Base-by-base conservation (phyloP, 2,113 vertebrate species). In the Sylvia atricapilla region DNA sequence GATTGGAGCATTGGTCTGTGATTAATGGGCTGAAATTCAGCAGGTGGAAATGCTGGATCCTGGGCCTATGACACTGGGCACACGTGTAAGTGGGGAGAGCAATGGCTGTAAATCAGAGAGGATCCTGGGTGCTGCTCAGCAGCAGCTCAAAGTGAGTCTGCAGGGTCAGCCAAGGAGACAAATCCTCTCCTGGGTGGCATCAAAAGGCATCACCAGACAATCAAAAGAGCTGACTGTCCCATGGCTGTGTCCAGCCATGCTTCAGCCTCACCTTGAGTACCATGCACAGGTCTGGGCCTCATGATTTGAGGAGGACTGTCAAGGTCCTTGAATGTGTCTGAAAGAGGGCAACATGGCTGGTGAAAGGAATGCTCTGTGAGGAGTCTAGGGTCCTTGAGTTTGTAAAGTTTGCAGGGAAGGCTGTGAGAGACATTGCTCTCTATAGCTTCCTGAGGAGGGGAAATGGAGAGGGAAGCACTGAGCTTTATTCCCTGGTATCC, bases 231-330 rank as follows among this genome's bases (percentile, higher is more conserved):
- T 39, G 69, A 41, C 8, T 52, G 24, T 30, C 6, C 43, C 19
- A 14, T 37, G 37, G 37, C 69, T 16, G 2, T 39, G 39, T 7
- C 18, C n/a, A 60, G 19, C 44, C 20, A 2, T n/a, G 23, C 5
- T 17, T 27, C 44, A 59, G 62, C 16, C 20, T 82, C 69, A 25
- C 19, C 39, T 21, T 30, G 69, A 46, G 46, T 7, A 13, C 16
- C 21, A 5, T 4, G 23, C 5, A 21, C 10, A 39, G 27, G 5
- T 44, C 37, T 81, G 37, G 52, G 44, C 19, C 46, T 23, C 19
- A 33, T 0, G 0, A 30, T 39, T 67, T 30, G 53, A 60, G 13
- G 39, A 39, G 28, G n/a, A 60, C 22, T 67, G 33, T 30, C 27
- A 67, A 59, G 23, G 13, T n/a, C 28, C 23, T 53, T 53, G 28